A percentile compares a stretch with the other conserved stretches of the same genome.
phyloP scores from a whole-genome alignment of 2,113 vertebrate genomes.

The Rhinopithecus roxellana region DNA sequence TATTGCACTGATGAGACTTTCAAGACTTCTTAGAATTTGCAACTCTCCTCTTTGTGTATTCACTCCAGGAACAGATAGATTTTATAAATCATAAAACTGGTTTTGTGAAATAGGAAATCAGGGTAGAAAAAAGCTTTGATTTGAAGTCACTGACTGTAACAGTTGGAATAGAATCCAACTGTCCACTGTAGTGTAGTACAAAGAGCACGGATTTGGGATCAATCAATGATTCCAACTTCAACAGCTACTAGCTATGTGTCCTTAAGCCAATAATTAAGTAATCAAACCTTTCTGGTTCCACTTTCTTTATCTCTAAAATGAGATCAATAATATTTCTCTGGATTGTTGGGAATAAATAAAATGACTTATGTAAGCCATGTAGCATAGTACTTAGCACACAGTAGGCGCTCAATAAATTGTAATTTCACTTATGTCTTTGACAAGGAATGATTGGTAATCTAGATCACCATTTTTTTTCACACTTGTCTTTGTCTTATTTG shows the following conservation, averaged over 20 bases:
- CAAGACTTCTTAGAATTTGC: background rate
- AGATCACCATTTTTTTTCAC: background rate
- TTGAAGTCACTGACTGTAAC: background rate
- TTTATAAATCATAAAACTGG: background rate
- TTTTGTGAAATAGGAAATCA: background rate
- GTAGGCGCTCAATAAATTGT: background rate
- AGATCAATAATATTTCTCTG: background rate
- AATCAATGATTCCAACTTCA: background rate
- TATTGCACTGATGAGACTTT: background rate
- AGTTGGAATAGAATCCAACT: background rate
- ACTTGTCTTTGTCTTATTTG: background rate
- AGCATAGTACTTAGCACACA: background rate
- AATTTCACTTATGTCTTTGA: background rate
- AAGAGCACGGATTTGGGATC: background rate
- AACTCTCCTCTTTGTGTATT: background rate
- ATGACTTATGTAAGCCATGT: background rate
- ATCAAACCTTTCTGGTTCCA: background rate
- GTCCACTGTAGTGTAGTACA: background rate
- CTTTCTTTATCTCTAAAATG: background rate
- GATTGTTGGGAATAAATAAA: background rate
- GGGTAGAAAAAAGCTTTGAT: background rate
- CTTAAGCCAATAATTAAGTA: background rate
- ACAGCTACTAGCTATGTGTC: background rate
- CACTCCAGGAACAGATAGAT: background rate
- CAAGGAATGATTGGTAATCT: background rate